Evolutionary conservation across 2,888 invertebrate genomes (phyloP).

Genomic region (Athripsodes cinereus): DNA sequence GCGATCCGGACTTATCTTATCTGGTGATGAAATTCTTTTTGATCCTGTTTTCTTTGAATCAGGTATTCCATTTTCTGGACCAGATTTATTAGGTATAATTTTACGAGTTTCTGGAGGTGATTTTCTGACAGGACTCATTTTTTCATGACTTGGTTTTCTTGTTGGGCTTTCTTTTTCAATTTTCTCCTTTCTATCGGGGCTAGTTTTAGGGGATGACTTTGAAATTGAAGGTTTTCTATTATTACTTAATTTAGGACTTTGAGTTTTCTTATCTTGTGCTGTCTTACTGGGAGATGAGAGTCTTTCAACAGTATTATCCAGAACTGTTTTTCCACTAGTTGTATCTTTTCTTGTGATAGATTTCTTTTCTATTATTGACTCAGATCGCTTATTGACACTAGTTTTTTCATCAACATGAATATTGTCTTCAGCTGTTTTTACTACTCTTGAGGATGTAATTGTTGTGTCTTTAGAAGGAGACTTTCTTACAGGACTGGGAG

Average conservation of each 20-base stretch:
- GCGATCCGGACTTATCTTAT: constrained; percentile 27
- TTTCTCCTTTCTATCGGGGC: neutral
- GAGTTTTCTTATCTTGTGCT: neutral
- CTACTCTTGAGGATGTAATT: neutral
- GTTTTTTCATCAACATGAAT: neutral
- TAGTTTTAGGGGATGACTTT: neutral
- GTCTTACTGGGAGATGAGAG: neutral
- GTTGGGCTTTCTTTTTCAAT: neutral
- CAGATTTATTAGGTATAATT: no score
- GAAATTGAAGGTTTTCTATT: neutral
- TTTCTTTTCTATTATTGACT: neutral
- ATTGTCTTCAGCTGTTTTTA: neutral
- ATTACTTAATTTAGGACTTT: neutral
- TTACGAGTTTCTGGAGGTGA: constrained; percentile 23
- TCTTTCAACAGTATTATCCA: neutral
- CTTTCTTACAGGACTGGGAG: constrained; percentile 4
- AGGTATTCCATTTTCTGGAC: no score
- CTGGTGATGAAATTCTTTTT: no score
- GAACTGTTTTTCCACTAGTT: no score
- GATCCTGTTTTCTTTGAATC: no score
- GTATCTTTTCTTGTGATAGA: neutral
- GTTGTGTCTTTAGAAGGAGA: neutral
- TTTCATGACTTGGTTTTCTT: neutral
- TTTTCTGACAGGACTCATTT: constrained; percentile 9
- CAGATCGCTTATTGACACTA: neutral